Percentiles rank a stretch among this genome's conserved stretches.
Conservation (phyloP, 92 coral and sea anemone species). For the Parazoanthus darwini region DNA sequence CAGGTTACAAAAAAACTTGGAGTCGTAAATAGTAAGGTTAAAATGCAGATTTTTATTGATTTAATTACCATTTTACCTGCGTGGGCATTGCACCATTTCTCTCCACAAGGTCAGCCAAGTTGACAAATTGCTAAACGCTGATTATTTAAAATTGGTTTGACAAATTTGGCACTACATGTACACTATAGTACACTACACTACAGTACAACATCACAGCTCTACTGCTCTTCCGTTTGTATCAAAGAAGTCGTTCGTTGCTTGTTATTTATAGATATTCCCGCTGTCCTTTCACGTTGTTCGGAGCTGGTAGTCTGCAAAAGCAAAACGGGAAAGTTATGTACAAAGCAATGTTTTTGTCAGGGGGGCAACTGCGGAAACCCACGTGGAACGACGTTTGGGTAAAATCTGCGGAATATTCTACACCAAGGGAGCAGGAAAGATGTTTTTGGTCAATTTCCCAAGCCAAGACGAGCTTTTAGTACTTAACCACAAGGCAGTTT, state of each 20-base stretch:
- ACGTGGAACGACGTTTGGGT: background rate
- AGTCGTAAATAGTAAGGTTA: background rate
- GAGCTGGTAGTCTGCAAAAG: constrained; percentile 88
- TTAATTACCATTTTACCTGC: background rate
- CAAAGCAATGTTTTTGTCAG: background rate
- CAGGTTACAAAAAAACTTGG: background rate
- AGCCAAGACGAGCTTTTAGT: too few relatives aligned
- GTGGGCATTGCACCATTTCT: too few relatives aligned
- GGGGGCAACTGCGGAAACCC: background rate
- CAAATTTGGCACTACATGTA: background rate
- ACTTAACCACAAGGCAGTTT: too few relatives aligned
- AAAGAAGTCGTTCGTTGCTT: background rate
- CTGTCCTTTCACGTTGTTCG: constrained; percentile 78
- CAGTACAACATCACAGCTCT: background rate
- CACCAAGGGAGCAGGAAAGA: too few relatives aligned
- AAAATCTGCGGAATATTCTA: too few relatives aligned
- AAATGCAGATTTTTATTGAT: background rate
- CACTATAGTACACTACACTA: background rate
- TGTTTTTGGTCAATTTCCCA: too few relatives aligned
- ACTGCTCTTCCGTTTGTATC: background rate
- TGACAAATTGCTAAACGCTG: background rate
- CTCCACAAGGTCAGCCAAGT: background rate
- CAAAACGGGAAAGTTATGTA: background rate
- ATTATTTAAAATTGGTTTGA: background rate
- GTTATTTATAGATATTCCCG: background rate